Conservation (phyloP, 2,113 vertebrate genomes). For the Erpornis zantholeuca region DNA sequence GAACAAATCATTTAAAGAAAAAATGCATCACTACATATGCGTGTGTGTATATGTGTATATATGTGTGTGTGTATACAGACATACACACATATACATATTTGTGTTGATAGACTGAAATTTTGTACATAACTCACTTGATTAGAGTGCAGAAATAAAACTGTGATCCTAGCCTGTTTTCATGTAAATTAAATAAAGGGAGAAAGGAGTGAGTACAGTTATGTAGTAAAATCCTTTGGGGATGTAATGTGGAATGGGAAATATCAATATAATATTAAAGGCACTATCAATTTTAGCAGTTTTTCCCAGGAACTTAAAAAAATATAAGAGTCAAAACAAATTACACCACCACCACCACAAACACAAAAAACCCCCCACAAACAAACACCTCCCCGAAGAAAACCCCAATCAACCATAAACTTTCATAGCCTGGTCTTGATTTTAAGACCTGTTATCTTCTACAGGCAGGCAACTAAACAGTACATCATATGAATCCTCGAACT, state of each 20-base stretch:
- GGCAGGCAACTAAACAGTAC: neutral
- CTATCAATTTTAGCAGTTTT: neutral
- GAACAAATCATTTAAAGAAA: too few species aligned
- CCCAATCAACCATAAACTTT: neutral
- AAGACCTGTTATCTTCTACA: neutral
- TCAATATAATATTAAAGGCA: neutral
- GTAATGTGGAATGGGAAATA: neutral
- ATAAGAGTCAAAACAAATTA: accelerated
- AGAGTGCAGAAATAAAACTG: neutral
- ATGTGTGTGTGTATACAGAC: too few species aligned
- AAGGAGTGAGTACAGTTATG: neutral
- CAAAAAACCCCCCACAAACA: neutral
- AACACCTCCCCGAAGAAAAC: neutral
- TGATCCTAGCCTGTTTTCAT: neutral
- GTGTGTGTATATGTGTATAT: accelerated
- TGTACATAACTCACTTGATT: neutral
- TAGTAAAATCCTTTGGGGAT: neutral
- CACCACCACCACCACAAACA: neutral
- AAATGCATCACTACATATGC: too few species aligned
- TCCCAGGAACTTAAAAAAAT: neutral
- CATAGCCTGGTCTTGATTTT: neutral
- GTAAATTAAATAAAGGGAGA: neutral
- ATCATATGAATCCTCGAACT: neutral
- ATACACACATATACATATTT: neutral
- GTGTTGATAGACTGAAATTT: neutral